Base-by-base conservation (phyloP, 37 sponge, comb jelly and placozoan genomes). In the Mnemiopsis leidyi region DNA sequence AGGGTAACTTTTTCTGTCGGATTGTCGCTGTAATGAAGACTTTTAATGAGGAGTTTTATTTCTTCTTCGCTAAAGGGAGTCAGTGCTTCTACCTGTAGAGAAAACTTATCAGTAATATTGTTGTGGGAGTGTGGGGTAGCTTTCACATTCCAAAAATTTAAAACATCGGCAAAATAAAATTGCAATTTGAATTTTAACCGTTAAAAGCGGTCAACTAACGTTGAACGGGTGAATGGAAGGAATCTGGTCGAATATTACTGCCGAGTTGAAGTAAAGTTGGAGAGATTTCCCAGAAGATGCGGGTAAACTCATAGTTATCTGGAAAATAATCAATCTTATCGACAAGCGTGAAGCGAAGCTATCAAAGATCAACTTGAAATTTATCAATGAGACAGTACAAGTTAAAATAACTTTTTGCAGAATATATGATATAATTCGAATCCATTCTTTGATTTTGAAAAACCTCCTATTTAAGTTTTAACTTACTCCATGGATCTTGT, bases 1-100 rank as follows among this genome's bases (percentile, higher is more conserved):
- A 3, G 30, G 32, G 30, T 20, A 5, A 77, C 9, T 26, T 77
- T 32, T 1, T 77, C 35, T 1, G 79, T 32, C 0, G 32, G 26
- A 18, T 77, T 34, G 20, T 77, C 79, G 79, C 79, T 77, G 79
- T 77, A 32, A 13, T 77, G 79, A 0, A 77, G 36, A 34, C 32
- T 34, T 31, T 9, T 77, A 32, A 77, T 77, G 0, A 77, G 36
- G 0, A 77, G 36, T 18, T 77, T 20, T 7, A 77, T 0, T 34
- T 77, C 79, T 77, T 26, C 36, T 77, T 31, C 79, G 32, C 18
- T 77, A 34, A 0, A 31, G 5, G 79, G 79, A 5, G 35, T 1
- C 13, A 13, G 5, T 13, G 5, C 61, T 18, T 5, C 5, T 13
- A 48, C 61, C n/a, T n/a, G n/a, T n/a, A n/a, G n/a, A n/a, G n/a